Evolutionary conservation across 2,113 vertebrate species (phyloP).

Genomic region (Anolis sagrei): DNA sequence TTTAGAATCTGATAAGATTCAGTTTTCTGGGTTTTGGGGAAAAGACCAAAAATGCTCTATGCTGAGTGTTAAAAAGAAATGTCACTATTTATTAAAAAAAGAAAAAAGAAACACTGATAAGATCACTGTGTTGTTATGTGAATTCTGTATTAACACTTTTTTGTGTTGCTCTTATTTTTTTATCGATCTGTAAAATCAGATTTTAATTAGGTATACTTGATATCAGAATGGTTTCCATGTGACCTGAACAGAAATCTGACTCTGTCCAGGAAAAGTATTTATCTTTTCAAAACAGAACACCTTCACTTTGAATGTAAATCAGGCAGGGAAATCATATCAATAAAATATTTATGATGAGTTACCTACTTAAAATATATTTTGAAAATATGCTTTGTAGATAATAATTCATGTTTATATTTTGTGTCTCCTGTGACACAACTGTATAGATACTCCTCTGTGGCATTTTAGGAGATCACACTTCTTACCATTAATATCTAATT

Average conservation of each 20-base stretch:
- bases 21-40: not conserved
- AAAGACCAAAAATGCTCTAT: not conserved
- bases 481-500: constrained; percentile 35
- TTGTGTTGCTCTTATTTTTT: not conserved
- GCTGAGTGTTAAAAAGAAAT: not conserved
- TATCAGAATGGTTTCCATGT: not conserved
- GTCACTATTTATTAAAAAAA: not conserved
- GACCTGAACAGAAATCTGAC: not conserved
- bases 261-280: not conserved
- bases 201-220: not conserved
- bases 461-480: constrained; percentile 19
- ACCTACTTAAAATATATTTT: constrained; percentile 2
- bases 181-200: not conserved
- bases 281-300: not conserved
- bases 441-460: constrained; percentile 5
- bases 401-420: constrained; percentile 18
- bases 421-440: constrained; percentile 19
- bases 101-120: not conserved
- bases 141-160: not conserved
- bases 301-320: not conserved
- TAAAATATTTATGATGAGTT: constrained; percentile 32
- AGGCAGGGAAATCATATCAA: not conserved
- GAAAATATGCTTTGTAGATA: constrained; percentile 13
- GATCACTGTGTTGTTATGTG: not conserved
- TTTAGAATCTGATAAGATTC: not conserved